Evolutionary conservation across 2,888 invertebrate species (phyloP).

Genomic region (Scrobipalpa atriplicella): DNA sequence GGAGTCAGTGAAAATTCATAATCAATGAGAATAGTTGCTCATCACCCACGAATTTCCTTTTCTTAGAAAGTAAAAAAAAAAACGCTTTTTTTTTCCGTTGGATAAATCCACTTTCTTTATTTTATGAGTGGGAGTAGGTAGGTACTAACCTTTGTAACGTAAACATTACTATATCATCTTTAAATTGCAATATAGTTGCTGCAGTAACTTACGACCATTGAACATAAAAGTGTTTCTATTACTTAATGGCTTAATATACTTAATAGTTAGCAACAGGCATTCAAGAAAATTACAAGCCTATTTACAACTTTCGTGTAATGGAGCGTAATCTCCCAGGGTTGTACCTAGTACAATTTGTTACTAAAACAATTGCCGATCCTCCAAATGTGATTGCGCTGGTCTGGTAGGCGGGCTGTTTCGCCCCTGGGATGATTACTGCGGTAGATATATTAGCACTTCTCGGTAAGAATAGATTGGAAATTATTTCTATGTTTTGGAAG

Average conservation of each 20-base stretch:
- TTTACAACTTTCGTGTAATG: slow-evolving; percentile 3
- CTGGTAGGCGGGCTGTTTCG: neutral
- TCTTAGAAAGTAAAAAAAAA: neutral
- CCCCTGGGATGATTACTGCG: neutral
- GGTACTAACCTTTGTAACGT: no score
- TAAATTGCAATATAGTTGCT: neutral
- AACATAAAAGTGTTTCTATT: neutral
- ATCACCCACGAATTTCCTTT: neutral
- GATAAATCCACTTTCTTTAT: no score
- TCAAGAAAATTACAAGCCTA: neutral
- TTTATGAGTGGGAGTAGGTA: no score
- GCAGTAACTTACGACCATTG: neutral
- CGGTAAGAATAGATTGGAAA: neutral
- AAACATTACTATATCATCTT: neutral
- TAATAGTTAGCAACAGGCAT: neutral
- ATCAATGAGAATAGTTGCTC: slow-evolving; percentile 1
- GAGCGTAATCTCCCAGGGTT: neutral
- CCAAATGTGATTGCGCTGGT: slow-evolving; percentile 18
- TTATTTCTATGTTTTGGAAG: neutral
- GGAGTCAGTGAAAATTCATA: slow-evolving; percentile 19
- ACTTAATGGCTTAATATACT: neutral
- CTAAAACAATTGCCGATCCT: slow-evolving; percentile 24
- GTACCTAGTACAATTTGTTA: slow-evolving; percentile 3
- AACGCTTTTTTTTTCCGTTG: no score
- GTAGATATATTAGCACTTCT: neutral